Evolutionary conservation across 2,888 invertebrate species (phyloP), one percentile per base, ranked within the genome.

Genomic region (Metopia argyrocephala): DNA sequence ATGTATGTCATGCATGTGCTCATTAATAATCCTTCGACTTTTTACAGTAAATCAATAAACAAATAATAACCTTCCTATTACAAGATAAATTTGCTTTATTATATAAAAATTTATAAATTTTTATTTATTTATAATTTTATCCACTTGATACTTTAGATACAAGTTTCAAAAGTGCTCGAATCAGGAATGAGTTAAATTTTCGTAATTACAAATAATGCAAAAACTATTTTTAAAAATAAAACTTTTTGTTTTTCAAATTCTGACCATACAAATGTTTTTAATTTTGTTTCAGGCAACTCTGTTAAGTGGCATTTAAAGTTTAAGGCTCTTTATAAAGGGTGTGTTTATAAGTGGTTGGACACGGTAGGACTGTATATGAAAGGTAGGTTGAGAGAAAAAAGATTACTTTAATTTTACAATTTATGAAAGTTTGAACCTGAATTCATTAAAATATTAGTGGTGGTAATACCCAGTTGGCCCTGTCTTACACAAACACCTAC

Each of bases 351-450:
- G 52, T 12, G 20, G 48, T 57, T 28, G 48, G 52, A 59, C 75
- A 68, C 52, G 61, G 52, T 46, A 45, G 48, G 45, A 66, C 75
- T 61, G 59, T 45, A 61, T 54, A 52, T 75, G 66, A 3, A 59
- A 52, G 18, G 23, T 68, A 46, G 52, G 27, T 50, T 59, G 59
- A 7, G 15, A 61, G 23, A 23, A 46, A 71, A 54, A 71, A 46
- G 31, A 48, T 71, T 71, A 71, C 66, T 65, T 78, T 54, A 66
- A 46, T 59, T 71, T 52, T 78, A 59, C 65, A 59, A 78, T 78
- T 78, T 38, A 38, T 15, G 66, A 23, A 78, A 71, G 65, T 71
- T 76, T 78, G 71, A 71, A 66, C 78, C 38, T 65, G 23, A 65
- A 66, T n/a, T n/a, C n/a, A n/a, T n/a, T n/a, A n/a, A n/a, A n/a